Evolutionary conservation across 2,888 invertebrate species (phyloP).

Genomic region (Rhingia rostrata): DNA sequence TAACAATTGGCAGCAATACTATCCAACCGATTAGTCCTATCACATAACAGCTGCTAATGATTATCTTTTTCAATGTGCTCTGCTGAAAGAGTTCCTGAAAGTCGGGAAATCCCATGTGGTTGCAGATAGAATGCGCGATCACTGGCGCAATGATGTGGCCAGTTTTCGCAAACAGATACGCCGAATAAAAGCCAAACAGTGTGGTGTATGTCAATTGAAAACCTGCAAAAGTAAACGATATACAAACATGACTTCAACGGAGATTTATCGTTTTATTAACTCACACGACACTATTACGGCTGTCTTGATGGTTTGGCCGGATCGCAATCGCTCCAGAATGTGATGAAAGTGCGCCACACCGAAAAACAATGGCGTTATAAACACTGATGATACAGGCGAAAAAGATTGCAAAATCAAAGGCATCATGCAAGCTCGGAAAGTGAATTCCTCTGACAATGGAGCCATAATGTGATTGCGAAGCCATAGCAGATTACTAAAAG

Average conservation of each 20-base stretch:
- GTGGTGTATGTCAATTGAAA: conserved; percentile 96
- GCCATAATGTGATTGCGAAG: conserved; percentile 94
- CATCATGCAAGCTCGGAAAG: conserved; percentile 97
- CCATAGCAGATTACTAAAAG: conserved; percentile 90
- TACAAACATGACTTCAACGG: neutral
- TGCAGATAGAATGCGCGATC: conserved; percentile 96
- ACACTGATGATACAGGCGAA: conserved; percentile 88
- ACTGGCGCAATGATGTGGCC: conserved; percentile 95
- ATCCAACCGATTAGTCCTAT: conserved; percentile 91
- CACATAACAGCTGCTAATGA: conserved; percentile 88
- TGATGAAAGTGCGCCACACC: conserved; percentile 97
- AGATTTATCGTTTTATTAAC: conserved; percentile 77
- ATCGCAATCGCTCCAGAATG: conserved; percentile 90
- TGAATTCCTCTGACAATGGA: conserved; percentile 97
- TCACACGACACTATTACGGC: conserved; percentile 90
- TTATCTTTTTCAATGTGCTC: conserved; percentile 84
- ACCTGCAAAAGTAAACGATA: conserved; percentile 83
- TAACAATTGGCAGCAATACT: conserved; percentile 89
- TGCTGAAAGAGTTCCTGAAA: conserved; percentile 88
- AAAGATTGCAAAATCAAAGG: conserved; percentile 94
- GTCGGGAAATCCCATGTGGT: conserved; percentile 98
- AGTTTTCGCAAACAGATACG: conserved; percentile 94
- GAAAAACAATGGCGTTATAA: conserved; percentile 95
- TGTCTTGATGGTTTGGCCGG: conserved; percentile 87
- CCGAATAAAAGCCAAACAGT: conserved; percentile 96